Conservation (phyloP, 2,888 invertebrate species). For the Rhaphigaster nebulosa region DNA sequence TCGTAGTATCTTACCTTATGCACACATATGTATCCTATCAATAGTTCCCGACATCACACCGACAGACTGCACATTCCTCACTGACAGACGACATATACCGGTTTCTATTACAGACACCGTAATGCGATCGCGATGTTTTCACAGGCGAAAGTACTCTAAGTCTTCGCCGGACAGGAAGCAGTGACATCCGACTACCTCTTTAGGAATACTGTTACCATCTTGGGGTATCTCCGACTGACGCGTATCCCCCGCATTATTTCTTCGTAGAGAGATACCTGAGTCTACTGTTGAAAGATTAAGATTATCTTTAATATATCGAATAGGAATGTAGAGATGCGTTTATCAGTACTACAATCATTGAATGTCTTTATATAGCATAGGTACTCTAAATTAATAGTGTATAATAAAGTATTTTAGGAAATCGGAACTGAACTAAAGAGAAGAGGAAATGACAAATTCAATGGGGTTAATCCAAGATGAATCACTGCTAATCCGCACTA, state of each 20-base stretch:
- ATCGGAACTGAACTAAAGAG: neutral
- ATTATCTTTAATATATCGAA: neutral
- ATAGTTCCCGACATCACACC: neutral
- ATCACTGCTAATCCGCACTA: neutral
- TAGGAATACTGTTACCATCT: conserved; percentile 18
- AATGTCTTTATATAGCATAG: neutral
- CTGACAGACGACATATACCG: neutral
- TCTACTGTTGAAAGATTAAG: neutral
- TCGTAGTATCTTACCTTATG: neutral
- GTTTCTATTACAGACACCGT: neutral
- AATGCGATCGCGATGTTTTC: conserved; percentile 23
- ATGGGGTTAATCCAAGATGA: neutral
- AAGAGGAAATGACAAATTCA: neutral
- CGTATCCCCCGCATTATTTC: neutral
- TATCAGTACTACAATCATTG: neutral
- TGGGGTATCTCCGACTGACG: neutral
- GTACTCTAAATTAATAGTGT: too few species aligned
- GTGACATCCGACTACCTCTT: conserved; percentile 6
- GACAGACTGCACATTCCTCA: neutral
- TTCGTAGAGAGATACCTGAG: neutral
- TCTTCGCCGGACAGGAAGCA: conserved; percentile 1
- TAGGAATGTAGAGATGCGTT: neutral
- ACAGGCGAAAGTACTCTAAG: conserved; percentile 25
- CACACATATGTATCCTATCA: neutral
- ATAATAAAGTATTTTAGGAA: neutral